Evolutionary conservation across 2,113 vertebrate species (phyloP).

Genomic region (Myiozetetes cayanensis): DNA sequence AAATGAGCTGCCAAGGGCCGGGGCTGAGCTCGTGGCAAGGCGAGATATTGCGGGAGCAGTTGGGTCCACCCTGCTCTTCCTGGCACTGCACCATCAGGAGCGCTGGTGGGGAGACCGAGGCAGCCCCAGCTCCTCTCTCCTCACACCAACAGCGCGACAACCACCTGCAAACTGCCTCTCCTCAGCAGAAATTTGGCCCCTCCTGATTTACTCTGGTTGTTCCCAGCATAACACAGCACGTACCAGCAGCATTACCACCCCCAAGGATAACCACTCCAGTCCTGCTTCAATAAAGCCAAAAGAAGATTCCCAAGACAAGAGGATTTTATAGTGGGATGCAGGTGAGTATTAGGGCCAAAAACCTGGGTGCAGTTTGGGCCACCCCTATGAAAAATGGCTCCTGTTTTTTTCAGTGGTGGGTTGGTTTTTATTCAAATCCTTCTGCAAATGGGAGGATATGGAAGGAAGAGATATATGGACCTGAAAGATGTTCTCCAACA

Average conservation of each 20-base stretch:
- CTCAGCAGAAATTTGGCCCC: not conserved
- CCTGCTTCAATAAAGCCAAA: not conserved
- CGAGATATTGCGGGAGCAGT: not conserved
- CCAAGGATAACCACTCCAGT: not conserved
- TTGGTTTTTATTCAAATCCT: not conserved
- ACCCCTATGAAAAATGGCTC: not conserved
- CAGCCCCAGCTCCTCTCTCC: not conserved
- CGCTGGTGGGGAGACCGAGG: fast-evolving
- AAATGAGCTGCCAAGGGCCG: not conserved
- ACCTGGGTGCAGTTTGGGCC: not conserved
- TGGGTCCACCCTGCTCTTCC: not conserved
- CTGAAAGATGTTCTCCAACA: not conserved
- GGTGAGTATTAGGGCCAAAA: not conserved
- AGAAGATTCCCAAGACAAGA: not conserved
- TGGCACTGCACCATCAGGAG: not conserved
- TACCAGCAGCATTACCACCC: not conserved
- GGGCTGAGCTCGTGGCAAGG: not conserved
- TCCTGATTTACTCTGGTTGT: not conserved
- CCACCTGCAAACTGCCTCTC: not conserved
- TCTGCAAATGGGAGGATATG: not conserved
- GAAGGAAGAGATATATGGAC: not conserved
- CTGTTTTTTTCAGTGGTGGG: not conserved
- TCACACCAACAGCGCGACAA: not conserved
- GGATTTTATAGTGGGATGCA: not conserved
- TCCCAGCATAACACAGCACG: not conserved